phyloP scores from a whole-genome alignment of 2,888 invertebrate genomes.

The Troides oblongomaculatus region DNA sequence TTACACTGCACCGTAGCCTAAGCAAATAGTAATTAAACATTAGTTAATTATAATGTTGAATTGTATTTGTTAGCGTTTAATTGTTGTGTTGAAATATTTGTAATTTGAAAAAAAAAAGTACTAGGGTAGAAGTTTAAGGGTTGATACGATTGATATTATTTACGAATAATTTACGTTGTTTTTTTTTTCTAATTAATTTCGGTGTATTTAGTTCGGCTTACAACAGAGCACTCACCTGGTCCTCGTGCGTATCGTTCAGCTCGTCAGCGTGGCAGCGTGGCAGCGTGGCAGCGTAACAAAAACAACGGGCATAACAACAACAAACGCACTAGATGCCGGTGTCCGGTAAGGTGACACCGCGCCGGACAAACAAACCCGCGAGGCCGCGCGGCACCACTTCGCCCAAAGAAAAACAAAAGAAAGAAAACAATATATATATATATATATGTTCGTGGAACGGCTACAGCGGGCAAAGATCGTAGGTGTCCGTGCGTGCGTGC shows the following conservation, averaged over 20 bases:
- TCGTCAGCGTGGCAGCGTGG: constrained; percentile 46
- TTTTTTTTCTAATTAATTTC: too few relatives aligned
- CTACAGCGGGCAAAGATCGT: constrained; percentile 39
- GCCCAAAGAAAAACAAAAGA: constrained; percentile 38
- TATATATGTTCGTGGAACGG: constrained; percentile 25
- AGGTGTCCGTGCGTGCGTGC: constrained; percentile 32
- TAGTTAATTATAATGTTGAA: too few relatives aligned
- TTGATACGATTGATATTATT: too few relatives aligned
- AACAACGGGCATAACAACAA: constrained; percentile 68
- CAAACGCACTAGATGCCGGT: constrained; percentile 67
- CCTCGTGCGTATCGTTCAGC: constrained; percentile 35
- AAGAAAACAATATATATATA: constrained; percentile 22
- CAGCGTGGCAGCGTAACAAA: constrained; percentile 56
- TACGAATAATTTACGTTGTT: too few relatives aligned
- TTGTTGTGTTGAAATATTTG: too few relatives aligned
- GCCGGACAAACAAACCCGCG: constrained; percentile 49
- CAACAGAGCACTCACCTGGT: constrained; percentile 52
- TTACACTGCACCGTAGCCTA: too few relatives aligned
- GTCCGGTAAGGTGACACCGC: constrained; percentile 56
- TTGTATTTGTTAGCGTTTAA: too few relatives aligned
- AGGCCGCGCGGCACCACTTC: constrained; percentile 44
- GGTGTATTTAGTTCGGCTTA: not conserved
- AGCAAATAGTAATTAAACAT: too few relatives aligned
- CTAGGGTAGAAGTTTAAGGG: too few relatives aligned
- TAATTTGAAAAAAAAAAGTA: too few relatives aligned